Evolutionary conservation across 2,113 vertebrate species (phyloP).

Genomic region (Coracopsis vasa): DNA sequence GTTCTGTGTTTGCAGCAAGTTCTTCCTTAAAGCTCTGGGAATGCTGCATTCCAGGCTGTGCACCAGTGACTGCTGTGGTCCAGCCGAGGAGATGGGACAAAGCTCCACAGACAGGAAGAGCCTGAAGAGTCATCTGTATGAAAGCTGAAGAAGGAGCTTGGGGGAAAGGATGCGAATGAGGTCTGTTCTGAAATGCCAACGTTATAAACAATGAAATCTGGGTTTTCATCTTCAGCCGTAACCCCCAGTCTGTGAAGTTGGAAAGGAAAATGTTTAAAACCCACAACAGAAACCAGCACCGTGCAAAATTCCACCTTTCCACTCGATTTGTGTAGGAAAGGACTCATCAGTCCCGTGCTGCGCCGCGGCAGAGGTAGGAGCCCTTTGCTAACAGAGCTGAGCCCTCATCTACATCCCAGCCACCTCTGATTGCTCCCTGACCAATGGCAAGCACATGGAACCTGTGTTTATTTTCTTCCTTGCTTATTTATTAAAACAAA

Average conservation of each 20-base stretch:
- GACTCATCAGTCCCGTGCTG: neutral
- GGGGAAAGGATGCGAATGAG: neutral
- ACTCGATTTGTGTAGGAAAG: neutral
- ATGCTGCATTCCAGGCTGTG: neutral
- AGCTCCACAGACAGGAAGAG: neutral
- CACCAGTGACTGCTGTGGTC: neutral
- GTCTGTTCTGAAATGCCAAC: neutral
- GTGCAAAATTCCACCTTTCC: neutral
- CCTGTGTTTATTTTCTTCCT: neutral
- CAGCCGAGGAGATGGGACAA: neutral
- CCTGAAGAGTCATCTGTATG: neutral
- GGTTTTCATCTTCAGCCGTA: neutral
- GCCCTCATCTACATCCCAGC: neutral
- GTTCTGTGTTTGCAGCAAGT: neutral
- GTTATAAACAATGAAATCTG: neutral
- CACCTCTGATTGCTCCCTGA: neutral
- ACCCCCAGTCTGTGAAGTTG: neutral
- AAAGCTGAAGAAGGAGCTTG: neutral
- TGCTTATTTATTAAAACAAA: conserved; percentile 37
- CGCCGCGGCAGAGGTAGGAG: neutral
- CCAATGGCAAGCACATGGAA: neutral
- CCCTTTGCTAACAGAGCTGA: neutral
- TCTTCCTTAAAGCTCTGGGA: neutral
- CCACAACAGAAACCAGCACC: neutral
- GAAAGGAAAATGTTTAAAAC: neutral